A percentile compares a stretch with the other conserved stretches of the same genome.
Evolutionary conservation across 2,888 invertebrate species (phyloP).

Genomic region (Busseola fusca): DNA sequence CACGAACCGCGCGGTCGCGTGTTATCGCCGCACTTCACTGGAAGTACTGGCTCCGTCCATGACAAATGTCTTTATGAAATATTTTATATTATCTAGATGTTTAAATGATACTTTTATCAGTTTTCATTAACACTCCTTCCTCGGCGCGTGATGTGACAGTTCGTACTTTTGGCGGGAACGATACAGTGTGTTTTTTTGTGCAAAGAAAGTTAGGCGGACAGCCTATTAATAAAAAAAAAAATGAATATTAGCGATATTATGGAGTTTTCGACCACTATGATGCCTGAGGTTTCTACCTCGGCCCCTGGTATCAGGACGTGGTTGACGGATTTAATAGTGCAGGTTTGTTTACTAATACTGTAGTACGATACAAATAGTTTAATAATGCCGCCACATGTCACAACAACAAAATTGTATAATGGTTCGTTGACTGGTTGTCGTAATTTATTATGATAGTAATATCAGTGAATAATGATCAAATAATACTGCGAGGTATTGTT

Average conservation of each 20-base stretch:
- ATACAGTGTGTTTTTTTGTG: conserved; percentile 57
- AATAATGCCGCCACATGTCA: conserved; percentile 38
- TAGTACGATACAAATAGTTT: conserved; percentile 28
- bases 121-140: conserved; percentile 64
- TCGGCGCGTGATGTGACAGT: conserved; percentile 68
- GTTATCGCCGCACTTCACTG: conserved; percentile 55
- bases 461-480: conserved; percentile 26
- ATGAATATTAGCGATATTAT: conserved; percentile 72
- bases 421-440: conserved; percentile 47
- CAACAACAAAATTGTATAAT: conserved; percentile 47
- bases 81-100: conserved; percentile 73
- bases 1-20: conserved; percentile 73
- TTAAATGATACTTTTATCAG: conserved; percentile 73
- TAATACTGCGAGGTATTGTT: conserved; percentile 10
- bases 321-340: conserved; percentile 76
- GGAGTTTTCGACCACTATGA: conserved; percentile 62
- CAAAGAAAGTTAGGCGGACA: conserved; percentile 44
- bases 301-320: conserved; percentile 76
- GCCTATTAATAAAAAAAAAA: conserved; percentile 57
- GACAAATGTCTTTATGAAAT: conserved; percentile 62
- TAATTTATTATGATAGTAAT: conserved; percentile 40
- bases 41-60: conserved; percentile 50
- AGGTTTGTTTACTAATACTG: conserved; percentile 70
- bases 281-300: conserved; percentile 63
- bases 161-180: conserved; percentile 62